Percentiles rank a stretch among this genome's conserved stretches.
These are phyloP conservation scores for Gambelia wislizenii DNA, from an alignment of 2,797 vertebrate species.

Conservation along the genomic window DNA sequence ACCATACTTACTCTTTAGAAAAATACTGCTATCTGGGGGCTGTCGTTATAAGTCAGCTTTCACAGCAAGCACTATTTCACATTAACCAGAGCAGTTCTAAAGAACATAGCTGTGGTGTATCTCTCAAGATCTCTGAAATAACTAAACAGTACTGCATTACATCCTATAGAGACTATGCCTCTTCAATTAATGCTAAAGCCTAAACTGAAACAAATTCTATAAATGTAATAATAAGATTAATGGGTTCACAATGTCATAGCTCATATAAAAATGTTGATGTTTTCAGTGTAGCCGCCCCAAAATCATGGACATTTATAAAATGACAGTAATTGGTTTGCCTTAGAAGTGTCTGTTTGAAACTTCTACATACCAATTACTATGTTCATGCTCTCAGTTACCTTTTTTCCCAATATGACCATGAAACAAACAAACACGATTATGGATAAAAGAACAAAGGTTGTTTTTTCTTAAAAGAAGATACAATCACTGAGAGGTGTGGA, in stretches of 20 bases:
- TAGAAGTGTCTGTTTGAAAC: background rate
- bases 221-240: background rate
- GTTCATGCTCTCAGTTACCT: background rate
- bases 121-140: background rate
- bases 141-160: background rate
- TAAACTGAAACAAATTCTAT: background rate
- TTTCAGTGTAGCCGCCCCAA: background rate
- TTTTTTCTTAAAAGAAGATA: background rate
- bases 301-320: background rate
- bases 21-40: background rate
- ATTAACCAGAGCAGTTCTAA: background rate
- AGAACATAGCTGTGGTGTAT: background rate
- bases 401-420: accelerated
- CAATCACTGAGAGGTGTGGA: background rate
- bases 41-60: background rate
- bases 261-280: background rate
- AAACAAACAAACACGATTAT: background rate
- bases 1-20: background rate
- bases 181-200: background rate
- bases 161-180: background rate
- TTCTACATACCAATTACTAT: background rate
- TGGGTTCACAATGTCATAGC: background rate
- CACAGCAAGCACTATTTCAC: background rate
- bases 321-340: background rate
- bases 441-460: background rate